Evolutionary conservation across 2,113 vertebrate genomes (phyloP), one percentile per base, ranked within the genome.

Genomic region (Siniperca knerii): DNA sequence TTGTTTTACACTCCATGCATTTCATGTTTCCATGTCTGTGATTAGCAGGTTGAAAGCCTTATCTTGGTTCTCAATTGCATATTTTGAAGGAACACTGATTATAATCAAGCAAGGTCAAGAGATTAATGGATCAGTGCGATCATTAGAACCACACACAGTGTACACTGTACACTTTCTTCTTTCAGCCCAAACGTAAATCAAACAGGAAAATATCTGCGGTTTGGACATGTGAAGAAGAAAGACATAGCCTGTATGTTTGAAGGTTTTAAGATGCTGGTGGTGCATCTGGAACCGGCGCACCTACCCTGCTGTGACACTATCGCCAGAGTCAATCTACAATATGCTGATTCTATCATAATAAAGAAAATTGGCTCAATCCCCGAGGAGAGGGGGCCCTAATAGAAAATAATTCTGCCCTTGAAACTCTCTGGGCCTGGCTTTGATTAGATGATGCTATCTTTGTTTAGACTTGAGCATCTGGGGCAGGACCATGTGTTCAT

Each of bases 271-370:
- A 96, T 96, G 96, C 95, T 88, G 90, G 87, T 90, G 78, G 87
- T 93, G 86, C 85, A 80, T 90, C 67, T 75, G 90, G 77, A 83
- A 92, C 90, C 90, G 83, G 91, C 93, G 71, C 44, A 15, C 92
- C 94, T 89, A 92, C 93, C 93, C 91, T 89, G 86, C 94, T 66
- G 82, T 95, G 95, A 96, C 95, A 89, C 93, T 96, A 97, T 97
- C 97, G 88, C 81, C 89, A 84, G 90, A 92, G 95, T 94, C 96
- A 94, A 96, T 96, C 96, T 96, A 93, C 95, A 95, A 95, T 97
- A 97, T 96, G 96, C 96, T 97, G 97, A 97, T 98, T 97, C 96
- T 95, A 97, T 97, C 97, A 96, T 97, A 96, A 97, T 96, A 95
- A 95, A 95, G 97, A 97, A 97, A 97, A 98, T 97, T 97, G 96